phyloP scores from a whole-genome alignment of 2,113 vertebrate species.

The Microcebus tavaratra region DNA sequence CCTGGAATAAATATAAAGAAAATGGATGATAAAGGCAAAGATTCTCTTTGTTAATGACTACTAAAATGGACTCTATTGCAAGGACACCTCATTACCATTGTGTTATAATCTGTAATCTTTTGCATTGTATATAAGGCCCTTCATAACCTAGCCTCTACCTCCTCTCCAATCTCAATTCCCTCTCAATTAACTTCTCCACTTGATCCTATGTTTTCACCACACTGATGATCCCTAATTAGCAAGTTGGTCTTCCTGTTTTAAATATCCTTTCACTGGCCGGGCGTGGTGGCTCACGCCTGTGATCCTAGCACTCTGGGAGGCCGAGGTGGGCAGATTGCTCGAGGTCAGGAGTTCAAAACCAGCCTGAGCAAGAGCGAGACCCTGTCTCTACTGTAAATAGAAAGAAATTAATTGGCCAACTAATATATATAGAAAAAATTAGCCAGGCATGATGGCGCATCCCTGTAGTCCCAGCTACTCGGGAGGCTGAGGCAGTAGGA shows the following conservation, averaged over 20 bases:
- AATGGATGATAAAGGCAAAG: neutral
- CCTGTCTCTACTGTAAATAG: too few relatives aligned
- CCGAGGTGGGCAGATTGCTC: too few relatives aligned
- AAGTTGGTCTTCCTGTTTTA: neutral
- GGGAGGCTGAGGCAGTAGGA: too few relatives aligned
- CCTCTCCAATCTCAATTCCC: neutral
- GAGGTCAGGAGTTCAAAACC: too few relatives aligned
- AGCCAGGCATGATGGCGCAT: too few relatives aligned
- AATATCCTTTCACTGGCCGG: neutral
- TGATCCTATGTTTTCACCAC: neutral
- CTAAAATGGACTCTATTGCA: neutral
- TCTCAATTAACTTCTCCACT: neutral
- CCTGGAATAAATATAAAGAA: conserved; percentile 83
- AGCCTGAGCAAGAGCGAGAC: too few relatives aligned
- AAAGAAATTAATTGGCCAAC: too few relatives aligned
- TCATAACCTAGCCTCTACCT: neutral
- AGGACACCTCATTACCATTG: neutral
- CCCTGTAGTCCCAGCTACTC: too few relatives aligned
- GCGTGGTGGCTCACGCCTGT: too few relatives aligned
- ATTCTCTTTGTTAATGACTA: neutral
- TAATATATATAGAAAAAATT: too few relatives aligned
- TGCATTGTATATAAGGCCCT: neutral
- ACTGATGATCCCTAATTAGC: neutral
- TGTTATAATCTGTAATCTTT: neutral
- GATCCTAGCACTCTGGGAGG: too few relatives aligned